phyloP scores from a whole-genome alignment of 2,888 invertebrate genomes.

The Chaetogeoica ovagalla region DNA sequence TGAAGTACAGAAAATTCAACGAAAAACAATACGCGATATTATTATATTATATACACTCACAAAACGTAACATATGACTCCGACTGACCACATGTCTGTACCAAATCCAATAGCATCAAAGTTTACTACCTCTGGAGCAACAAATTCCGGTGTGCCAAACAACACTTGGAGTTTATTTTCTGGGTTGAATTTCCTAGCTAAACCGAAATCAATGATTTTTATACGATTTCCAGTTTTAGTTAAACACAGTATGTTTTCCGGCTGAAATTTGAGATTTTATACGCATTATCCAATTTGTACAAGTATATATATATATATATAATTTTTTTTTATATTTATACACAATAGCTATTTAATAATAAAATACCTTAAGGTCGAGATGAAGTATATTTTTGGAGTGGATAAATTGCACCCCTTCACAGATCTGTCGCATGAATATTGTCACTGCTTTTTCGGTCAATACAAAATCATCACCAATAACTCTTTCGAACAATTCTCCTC shows the following conservation, averaged over 20 bases:
- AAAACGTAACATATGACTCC: conserved; percentile 97
- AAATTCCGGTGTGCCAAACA: conserved; percentile 98
- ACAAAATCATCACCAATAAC: conserved; percentile 98
- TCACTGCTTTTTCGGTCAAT: conserved; percentile 92
- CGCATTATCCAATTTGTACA: not conserved
- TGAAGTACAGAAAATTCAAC: not conserved
- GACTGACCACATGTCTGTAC: conserved; percentile 98
- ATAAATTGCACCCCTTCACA: conserved; percentile 98
- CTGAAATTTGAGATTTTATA: conserved; percentile 62
- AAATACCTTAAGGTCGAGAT: conserved; percentile 92
- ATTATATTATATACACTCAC: conserved; percentile 77
- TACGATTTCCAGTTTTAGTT: conserved; percentile 93
- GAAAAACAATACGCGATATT: not conserved
- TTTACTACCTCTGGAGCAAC: conserved; percentile 98
- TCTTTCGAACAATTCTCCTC: conserved; percentile 97
- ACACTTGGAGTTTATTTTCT: conserved; percentile 85
- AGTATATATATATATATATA: not conserved
- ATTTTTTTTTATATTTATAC: not conserved
- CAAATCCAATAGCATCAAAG: conserved; percentile 93
- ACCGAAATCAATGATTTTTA: conserved; percentile 98
- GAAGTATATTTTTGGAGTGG: conserved; percentile 91
- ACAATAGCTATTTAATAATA: not conserved
- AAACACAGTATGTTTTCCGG: conserved; percentile 98
- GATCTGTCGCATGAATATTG: conserved; percentile 95
- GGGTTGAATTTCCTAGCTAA: conserved; percentile 91